A percentile compares a stretch with the other conserved stretches of the same genome.
Conservation (phyloP, 2,888 invertebrate genomes). For the Coenonympha arcania region DNA sequence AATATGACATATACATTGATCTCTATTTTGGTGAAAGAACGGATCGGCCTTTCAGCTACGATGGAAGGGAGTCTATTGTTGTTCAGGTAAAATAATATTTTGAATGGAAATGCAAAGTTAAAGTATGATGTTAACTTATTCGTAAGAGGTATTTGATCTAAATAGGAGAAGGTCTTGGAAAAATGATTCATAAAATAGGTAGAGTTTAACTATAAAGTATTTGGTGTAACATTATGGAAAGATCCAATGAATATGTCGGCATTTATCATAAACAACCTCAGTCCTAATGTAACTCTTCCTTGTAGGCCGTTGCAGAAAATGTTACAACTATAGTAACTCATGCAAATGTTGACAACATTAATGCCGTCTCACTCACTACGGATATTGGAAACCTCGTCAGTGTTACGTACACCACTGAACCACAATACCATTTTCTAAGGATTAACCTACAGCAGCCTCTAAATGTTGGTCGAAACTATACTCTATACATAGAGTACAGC, state of each 20-base stretch:
- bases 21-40: constrained; percentile 53
- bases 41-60: constrained; percentile 54
- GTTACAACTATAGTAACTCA: constrained; percentile 65
- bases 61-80: constrained; percentile 49
- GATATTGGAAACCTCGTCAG: constrained; percentile 29
- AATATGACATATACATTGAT: constrained; percentile 59
- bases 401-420: constrained; percentile 36
- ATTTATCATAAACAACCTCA: too few species aligned
- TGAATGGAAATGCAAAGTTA: too few species aligned
- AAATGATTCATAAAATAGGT: too few species aligned
- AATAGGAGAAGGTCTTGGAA: too few species aligned
- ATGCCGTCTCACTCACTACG: constrained; percentile 33
- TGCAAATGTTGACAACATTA: constrained; percentile 57
- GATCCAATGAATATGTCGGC: too few species aligned
- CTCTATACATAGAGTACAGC: constrained; percentile 59
- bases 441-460: constrained; percentile 48
- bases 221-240: too few species aligned
- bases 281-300: constrained; percentile 8
- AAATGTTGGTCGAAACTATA: constrained; percentile 44
- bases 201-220: too few species aligned
- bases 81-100: constrained; percentile 44
- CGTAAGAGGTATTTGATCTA: too few species aligned
- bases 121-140: too few species aligned
- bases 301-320: constrained; percentile 46
- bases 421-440: constrained; percentile 60